Evolutionary conservation across 1,140 invertebrate genomes (phyloP).

Genomic region (Polypedilum vanderplanki): DNA sequence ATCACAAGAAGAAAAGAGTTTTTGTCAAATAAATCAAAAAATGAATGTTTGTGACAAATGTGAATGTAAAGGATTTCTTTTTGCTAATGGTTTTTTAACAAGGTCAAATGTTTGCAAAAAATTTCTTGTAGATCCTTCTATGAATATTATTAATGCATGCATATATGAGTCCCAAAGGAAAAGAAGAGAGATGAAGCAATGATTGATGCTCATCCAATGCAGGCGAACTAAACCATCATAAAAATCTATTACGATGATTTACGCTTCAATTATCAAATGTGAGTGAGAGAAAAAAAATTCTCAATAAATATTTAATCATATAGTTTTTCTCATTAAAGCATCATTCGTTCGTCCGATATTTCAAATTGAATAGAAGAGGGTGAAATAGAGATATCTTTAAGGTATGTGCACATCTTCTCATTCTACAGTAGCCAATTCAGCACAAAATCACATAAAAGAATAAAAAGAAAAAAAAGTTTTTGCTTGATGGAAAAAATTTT

Average conservation of each 20-base stretch:
- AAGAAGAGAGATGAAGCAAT: background rate
- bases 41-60: background rate
- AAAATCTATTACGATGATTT: slow-evolving; percentile 14
- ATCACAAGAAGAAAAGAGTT: background rate
- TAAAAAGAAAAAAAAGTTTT: slow-evolving; percentile 1
- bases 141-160: background rate
- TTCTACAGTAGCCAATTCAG: background rate
- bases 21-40: background rate
- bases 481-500: slow-evolving; percentile 14
- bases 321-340: background rate
- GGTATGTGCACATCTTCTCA: background rate
- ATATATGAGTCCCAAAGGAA: background rate
- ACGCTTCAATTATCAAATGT: slow-evolving; percentile 12
- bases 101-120: slow-evolving; percentile 10
- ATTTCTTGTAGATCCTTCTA: background rate
- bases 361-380: background rate
- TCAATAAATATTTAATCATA: background rate
- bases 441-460: background rate
- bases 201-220: slow-evolving; percentile 1
- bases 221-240: background rate
- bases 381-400: too few species aligned
- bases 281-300: background rate
- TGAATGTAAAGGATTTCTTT: background rate
- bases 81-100: slow-evolving; percentile 13
- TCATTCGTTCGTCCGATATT: background rate